A percentile compares a stretch with the other conserved stretches of the same genome.
Evolutionary conservation across 2,113 vertebrate genomes (phyloP).

Genomic region (Dipodomys spectabilis): DNA sequence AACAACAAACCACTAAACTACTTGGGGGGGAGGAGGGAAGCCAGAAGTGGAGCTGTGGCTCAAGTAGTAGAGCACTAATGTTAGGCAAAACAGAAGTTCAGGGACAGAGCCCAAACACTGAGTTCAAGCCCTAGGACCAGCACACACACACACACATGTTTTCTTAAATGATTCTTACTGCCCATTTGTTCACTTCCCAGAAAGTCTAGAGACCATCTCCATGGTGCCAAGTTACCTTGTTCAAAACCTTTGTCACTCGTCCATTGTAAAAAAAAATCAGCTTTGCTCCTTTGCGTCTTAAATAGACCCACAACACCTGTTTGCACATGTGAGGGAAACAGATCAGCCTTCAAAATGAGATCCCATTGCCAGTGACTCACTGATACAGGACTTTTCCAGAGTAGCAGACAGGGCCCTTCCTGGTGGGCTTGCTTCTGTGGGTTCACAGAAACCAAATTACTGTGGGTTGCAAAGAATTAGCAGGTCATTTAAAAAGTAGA

Average conservation of each 20-base stretch:
- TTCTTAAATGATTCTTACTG: background rate
- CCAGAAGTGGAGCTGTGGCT: no score
- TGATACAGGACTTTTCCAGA: conserved; percentile 57
- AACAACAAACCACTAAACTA: no score
- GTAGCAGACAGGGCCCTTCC: conserved; percentile 46
- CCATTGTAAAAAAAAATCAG: background rate
- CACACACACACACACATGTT: no score
- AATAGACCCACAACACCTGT: background rate
- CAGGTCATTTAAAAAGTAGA: conserved; percentile 81
- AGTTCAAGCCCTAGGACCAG: background rate
- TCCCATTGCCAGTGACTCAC: conserved; percentile 67
- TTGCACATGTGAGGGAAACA: conserved; percentile 30
- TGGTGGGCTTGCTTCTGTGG: conserved; percentile 60
- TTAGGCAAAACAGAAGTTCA: no score
- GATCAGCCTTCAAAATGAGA: conserved; percentile 46
- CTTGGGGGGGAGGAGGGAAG: no score
- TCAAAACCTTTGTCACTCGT: background rate
- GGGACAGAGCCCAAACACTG: no score
- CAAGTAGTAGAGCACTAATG: no score
- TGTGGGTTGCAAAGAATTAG: conserved; percentile 74
- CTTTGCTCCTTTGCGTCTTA: conserved; percentile 7
- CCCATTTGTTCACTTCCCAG: background rate
- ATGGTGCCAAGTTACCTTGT: background rate
- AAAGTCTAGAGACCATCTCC: background rate
- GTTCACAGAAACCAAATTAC: conserved; percentile 73